phyloP scores from a whole-genome alignment of 1,140 invertebrate species.

The Drosophila paulistorum region DNA sequence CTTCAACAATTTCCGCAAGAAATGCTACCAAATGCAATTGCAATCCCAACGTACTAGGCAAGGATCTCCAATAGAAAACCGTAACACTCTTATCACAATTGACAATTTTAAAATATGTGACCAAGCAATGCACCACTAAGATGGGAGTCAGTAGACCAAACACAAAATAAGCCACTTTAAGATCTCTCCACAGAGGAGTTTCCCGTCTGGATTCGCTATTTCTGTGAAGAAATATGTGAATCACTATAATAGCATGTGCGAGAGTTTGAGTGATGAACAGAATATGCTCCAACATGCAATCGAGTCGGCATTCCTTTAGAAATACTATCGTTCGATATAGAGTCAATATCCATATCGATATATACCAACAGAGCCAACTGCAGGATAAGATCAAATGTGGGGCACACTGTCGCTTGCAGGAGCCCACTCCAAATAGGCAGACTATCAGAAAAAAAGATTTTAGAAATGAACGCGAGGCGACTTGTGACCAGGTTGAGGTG shows the following conservation, averaged over 20 bases:
- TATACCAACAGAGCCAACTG: constrained; percentile 49
- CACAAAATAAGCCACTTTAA: constrained; percentile 9
- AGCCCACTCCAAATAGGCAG: constrained; percentile 32
- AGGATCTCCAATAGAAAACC: constrained; percentile 28
- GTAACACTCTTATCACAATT: not conserved
- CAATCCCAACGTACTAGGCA: constrained; percentile 41
- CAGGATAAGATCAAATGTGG: constrained; percentile 24
- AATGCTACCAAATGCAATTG: constrained; percentile 57
- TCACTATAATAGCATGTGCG: constrained; percentile 42
- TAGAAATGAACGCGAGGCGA: constrained; percentile 19
- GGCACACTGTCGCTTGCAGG: constrained; percentile 6
- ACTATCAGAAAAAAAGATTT: constrained; percentile 23
- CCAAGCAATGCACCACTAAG: not conserved
- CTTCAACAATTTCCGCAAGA: constrained; percentile 44
- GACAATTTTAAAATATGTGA: not conserved
- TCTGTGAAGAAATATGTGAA: constrained; percentile 38
- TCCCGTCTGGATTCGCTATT: not conserved
- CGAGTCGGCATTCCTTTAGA: constrained; percentile 35
- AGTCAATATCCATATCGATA: not conserved
- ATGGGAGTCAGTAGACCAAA: constrained; percentile 32
- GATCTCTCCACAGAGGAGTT: not conserved
- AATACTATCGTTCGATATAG: not conserved
- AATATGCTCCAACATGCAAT: constrained; percentile 40
- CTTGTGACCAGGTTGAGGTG: constrained; percentile 28
- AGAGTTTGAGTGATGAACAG: constrained; percentile 29